These are phyloP conservation scores for Camponotus pennsylvanicus DNA, from an alignment of 1,140 invertebrate genomes.

Conservation along the genomic window DNA sequence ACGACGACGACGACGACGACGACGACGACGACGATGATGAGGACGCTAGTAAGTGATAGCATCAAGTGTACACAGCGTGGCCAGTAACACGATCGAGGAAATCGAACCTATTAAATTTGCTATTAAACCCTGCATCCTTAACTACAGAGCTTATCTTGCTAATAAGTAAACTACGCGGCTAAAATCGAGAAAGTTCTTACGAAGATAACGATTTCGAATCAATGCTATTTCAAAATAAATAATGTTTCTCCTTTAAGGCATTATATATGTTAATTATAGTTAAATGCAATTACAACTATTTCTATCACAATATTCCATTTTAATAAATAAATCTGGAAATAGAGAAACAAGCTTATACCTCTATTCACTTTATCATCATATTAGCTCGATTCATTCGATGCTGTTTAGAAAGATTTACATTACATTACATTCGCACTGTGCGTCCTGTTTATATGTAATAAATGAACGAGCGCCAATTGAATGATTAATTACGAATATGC, in stretches of 20 bases:
- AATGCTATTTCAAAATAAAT: neutral
- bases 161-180: neutral
- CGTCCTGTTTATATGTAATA: constrained; percentile 21
- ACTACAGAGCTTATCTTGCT: neutral
- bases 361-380: constrained; percentile 24
- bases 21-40: neutral
- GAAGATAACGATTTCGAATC: neutral
- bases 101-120: constrained; percentile 71
- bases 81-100: constrained; percentile 48
- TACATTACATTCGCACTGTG: neutral
- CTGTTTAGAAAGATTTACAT: constrained; percentile 51
- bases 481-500: constrained; percentile 33
- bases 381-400: constrained; percentile 32
- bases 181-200: neutral
- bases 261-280: neutral
- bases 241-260: neutral
- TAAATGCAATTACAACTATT: constrained; percentile 1
- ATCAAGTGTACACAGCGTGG: constrained; percentile 35
- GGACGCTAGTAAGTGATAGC: constrained; percentile 46
- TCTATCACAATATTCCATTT: constrained; percentile 16
- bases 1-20: neutral
- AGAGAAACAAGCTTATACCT: neutral
- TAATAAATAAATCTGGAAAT: constrained; percentile 17
- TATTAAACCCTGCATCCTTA: neutral
- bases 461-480: constrained; percentile 25